Evolutionary conservation across 23 tunicate genomes (phyloP).

Genomic region (Ciona savignyi): DNA sequence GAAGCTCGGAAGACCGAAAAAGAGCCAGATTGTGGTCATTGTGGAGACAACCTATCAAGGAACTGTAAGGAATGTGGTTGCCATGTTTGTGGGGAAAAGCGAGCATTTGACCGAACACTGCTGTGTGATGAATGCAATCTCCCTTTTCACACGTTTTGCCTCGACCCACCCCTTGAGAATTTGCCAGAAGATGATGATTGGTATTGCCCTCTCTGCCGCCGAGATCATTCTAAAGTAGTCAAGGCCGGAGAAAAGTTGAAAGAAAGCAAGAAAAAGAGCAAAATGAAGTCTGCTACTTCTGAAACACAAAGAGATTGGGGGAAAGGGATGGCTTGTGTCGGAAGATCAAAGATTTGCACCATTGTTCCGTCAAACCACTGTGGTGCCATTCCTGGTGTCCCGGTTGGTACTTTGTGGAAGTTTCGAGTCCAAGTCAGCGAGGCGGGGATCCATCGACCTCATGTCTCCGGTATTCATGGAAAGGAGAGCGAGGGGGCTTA

Average conservation of each 20-base stretch:
- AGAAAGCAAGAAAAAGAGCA: slow-evolving; percentile 68
- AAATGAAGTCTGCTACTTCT: slow-evolving; percentile 64
- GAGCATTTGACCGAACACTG: slow-evolving; percentile 55
- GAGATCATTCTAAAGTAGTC: slow-evolving; percentile 50
- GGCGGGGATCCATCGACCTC: slow-evolving; percentile 84
- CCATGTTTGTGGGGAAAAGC: slow-evolving; percentile 84
- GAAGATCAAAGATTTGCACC: slow-evolving; percentile 75
- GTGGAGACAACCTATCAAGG: slow-evolving; percentile 50
- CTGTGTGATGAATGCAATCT: slow-evolving; percentile 90
- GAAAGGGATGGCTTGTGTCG: slow-evolving; percentile 95
- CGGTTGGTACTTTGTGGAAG: slow-evolving; percentile 91
- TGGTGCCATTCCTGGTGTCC: slow-evolving; percentile 87
- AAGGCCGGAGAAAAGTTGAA: slow-evolving; percentile 77
- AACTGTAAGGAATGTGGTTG: slow-evolving; percentile 90
- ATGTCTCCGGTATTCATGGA: slow-evolving; percentile 88
- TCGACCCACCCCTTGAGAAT: slow-evolving; percentile 69
- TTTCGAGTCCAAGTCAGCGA: slow-evolving; percentile 82
- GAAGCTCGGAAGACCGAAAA: slow-evolving; percentile 41
- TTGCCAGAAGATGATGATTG: slow-evolving; percentile 85
- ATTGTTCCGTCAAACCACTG: slow-evolving; percentile 78
- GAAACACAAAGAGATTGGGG: slow-evolving; percentile 85
- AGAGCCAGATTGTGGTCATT: slow-evolving; percentile 64
- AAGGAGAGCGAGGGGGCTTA: slow-evolving; percentile 60
- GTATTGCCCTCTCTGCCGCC: slow-evolving; percentile 82
- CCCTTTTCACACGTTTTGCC: slow-evolving; percentile 88